These are phyloP conservation scores for Stratiolaelaps scimitus DNA, from an alignment of 1,140 invertebrate species.

Conservation along the genomic window DNA sequence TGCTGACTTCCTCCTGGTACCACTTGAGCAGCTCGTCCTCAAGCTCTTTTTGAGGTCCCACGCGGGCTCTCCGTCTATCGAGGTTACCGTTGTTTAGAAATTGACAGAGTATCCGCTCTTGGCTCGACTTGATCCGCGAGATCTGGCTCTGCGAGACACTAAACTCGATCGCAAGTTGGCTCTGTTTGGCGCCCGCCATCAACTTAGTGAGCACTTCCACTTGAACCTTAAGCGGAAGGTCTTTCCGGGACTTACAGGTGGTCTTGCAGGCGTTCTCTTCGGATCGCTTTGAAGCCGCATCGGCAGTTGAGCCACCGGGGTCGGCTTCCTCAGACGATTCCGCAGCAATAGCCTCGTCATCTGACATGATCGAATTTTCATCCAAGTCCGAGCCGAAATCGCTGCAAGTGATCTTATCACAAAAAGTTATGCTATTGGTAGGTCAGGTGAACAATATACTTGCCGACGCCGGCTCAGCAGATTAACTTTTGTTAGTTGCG, in stretches of 20 bases:
- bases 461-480: too few relatives aligned
- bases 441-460: too few relatives aligned
- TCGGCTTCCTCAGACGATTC: too few relatives aligned
- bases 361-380: too few relatives aligned
- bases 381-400: too few relatives aligned
- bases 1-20: constrained; percentile 10
- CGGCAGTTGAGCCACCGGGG: too few relatives aligned
- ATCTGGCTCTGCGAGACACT: constrained; percentile 13
- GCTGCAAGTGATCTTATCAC: too few relatives aligned
- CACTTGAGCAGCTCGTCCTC: constrained; percentile 10
- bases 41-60: constrained; percentile 26
- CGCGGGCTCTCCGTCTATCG: background rate
- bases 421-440: too few relatives aligned
- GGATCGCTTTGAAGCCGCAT: too few relatives aligned
- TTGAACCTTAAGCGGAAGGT: constrained; percentile 15
- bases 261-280: background rate
- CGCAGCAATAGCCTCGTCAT: too few relatives aligned
- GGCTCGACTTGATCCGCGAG: constrained; percentile 20
- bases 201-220: constrained; percentile 16
- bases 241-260: constrained; percentile 16
- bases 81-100: constrained; percentile 2
- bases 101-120: constrained; percentile 6
- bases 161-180: constrained; percentile 14
- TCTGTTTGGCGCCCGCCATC: constrained; percentile 17
- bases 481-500: too few relatives aligned